A percentile compares a stretch with the other conserved stretches of the same genome.
Evolutionary conservation across 1,140 invertebrate species (phyloP).

Genomic region (Drosophila albomicans): DNA sequence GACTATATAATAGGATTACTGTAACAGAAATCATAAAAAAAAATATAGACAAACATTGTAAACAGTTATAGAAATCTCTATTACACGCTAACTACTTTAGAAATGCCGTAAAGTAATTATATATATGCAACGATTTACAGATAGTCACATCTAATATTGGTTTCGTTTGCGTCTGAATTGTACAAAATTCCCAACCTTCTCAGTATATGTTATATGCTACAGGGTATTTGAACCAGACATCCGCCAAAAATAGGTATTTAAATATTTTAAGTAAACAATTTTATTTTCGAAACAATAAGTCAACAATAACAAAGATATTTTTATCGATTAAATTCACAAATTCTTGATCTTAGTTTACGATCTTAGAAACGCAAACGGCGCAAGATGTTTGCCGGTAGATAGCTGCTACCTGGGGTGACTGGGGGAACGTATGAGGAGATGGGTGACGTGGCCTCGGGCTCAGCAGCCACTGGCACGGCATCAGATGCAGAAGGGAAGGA

Average conservation of each 20-base stretch:
- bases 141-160: no score
- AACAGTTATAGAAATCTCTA: no score
- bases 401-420: slow-evolving; percentile 59
- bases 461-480: slow-evolving; percentile 22
- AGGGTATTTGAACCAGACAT: slow-evolving; percentile 10
- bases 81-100: no score
- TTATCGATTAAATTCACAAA: slow-evolving; percentile 49
- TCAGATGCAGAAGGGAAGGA: slow-evolving; percentile 13
- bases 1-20: no score
- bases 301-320: slow-evolving; percentile 49
- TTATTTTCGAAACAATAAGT: slow-evolving; percentile 61
- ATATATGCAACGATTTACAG: no score
- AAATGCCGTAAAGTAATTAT: no score
- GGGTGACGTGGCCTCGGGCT: slow-evolving; percentile 39
- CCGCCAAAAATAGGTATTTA: slow-evolving; percentile 16
- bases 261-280: slow-evolving; percentile 60
- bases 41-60: no score
- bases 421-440: slow-evolving; percentile 49
- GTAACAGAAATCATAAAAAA: no score
- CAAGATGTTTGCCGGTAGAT: slow-evolving; percentile 71
- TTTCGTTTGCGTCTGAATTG: not conserved
- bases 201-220: not conserved
- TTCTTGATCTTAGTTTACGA: slow-evolving; percentile 15
- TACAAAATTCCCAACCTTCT: not conserved
- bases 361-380: slow-evolving; percentile 60